Evolutionary conservation across 2,113 vertebrate genomes (phyloP), one percentile per base, ranked within the genome.

Genomic region (Heloderma charlesbogerti): DNA sequence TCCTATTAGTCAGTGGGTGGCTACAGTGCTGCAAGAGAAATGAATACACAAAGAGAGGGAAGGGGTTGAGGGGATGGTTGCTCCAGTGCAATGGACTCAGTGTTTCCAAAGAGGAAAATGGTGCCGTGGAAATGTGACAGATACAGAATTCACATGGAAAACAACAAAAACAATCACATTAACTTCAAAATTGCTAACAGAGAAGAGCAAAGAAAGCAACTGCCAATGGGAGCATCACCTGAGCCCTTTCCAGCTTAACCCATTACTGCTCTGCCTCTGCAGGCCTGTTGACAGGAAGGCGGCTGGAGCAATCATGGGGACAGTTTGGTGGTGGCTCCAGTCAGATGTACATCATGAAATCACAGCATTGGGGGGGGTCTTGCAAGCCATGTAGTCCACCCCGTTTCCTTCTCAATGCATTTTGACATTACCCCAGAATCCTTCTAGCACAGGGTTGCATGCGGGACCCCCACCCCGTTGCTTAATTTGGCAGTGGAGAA

Each of bases 1-100:
- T 40, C n/a, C 60, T 69, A 37, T 80, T 34, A 79, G 57, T 48
- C 57, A 10, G 9, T 25, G 60, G n/a, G 7, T 22, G 54, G 22
- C 40, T 86, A 69, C 75, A 67, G 27, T 2, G 31, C 63, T 13
- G 16, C 60, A 71, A 71, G 16, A 84, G 4, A 57, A 54, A 86
- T 15, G 13, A 18, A 13, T 57, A 31, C 7, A 31, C 74, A 48
- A 18, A 51, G 22, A 90, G 45, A 7, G 3, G 25, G 3, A 31
- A 34, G 20, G 67, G 1, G 0, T 3, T 1, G 29, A 45, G 43
- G 29, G 51, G 66, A 67, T 2, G 16, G 6, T 13, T 10, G 3
- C 29, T 90, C 84, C 89, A 90, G 89, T 86, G 89, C 74, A 71
- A 40, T 43, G 27, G 74, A 86, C 75, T 69, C 89, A 75, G 82